phyloP scores from a whole-genome alignment of 1,140 invertebrate genomes.

The Drosophila sproati region DNA sequence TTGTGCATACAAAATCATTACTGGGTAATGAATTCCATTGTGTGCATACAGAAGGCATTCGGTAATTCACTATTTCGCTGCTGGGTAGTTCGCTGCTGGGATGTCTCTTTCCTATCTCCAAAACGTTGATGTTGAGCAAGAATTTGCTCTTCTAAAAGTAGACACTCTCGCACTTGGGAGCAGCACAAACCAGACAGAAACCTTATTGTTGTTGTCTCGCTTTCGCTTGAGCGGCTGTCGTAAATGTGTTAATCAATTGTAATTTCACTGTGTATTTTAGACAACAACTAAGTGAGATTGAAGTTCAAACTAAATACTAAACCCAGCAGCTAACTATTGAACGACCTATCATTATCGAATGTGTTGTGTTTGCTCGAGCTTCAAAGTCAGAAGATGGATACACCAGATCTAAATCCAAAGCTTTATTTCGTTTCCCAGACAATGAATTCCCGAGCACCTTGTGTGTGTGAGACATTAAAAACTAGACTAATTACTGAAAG shows the following conservation, averaged over 20 bases:
- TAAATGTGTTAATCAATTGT: neutral
- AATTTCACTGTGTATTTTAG: neutral
- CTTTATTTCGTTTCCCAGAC: conserved; percentile 29
- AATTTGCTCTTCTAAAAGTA: too few species aligned
- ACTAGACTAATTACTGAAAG: conserved; percentile 48
- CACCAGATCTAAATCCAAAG: conserved; percentile 6
- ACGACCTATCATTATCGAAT: too few species aligned
- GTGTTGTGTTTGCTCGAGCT: too few species aligned
- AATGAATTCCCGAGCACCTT: conserved; percentile 24
- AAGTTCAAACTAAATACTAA: neutral
- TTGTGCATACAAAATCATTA: too few species aligned
- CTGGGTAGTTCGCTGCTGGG: too few species aligned
- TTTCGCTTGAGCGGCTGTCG: neutral
- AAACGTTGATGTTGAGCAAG: too few species aligned
- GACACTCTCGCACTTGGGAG: neutral
- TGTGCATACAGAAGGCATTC: too few species aligned
- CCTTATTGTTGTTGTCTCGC: neutral
- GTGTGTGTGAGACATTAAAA: conserved; percentile 18
- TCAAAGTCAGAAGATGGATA: neutral
- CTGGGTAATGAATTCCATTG: too few species aligned
- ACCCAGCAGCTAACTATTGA: too few species aligned
- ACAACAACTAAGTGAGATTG: neutral
- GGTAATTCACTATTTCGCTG: too few species aligned
- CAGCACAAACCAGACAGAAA: neutral
- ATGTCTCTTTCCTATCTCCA: too few species aligned